Evolutionary conservation across 2,888 invertebrate genomes (phyloP).

Genomic region (Agrotis puta): DNA sequence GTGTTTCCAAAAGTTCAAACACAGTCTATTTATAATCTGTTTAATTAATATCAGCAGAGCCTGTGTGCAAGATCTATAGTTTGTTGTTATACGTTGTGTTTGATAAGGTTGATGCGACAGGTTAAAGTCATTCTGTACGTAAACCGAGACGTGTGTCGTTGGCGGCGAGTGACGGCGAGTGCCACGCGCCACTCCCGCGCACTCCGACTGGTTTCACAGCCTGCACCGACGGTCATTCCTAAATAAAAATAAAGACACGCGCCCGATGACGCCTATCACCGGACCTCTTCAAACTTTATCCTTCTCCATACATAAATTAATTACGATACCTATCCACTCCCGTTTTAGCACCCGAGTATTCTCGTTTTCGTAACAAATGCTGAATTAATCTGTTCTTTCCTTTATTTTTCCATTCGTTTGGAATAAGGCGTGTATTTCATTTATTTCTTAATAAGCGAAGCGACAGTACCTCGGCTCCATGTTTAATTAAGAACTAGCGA

Average conservation of each 20-base stretch:
- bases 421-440: conserved; percentile 80
- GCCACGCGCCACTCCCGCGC: conserved; percentile 75
- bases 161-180: conserved; percentile 43
- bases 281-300: conserved; percentile 61
- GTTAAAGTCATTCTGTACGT: conserved; percentile 33
- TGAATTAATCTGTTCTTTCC: conserved; percentile 67
- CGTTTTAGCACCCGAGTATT: conserved; percentile 70
- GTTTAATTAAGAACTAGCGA: conserved; percentile 86
- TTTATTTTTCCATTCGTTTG: conserved; percentile 72
- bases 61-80: not conserved
- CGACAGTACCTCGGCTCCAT: conserved; percentile 74
- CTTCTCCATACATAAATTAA: conserved; percentile 34
- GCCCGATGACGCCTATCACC: conserved; percentile 70
- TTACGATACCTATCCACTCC: conserved; percentile 66
- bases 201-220: conserved; percentile 65
- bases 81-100: conserved; percentile 11
- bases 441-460: conserved; percentile 86
- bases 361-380: conserved; percentile 73
- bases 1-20: not conserved
- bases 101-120: conserved; percentile 24
- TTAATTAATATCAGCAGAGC: conserved; percentile 2
- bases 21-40: too few species aligned
- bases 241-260: conserved; percentile 77
- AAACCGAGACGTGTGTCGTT: conserved; percentile 51
- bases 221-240: conserved; percentile 70